A percentile compares a stretch with the other conserved stretches of the same genome.
These are phyloP conservation scores for Drosophila stalkeri DNA, from an alignment of 2,888 invertebrate genomes.

Conservation along the genomic window DNA sequence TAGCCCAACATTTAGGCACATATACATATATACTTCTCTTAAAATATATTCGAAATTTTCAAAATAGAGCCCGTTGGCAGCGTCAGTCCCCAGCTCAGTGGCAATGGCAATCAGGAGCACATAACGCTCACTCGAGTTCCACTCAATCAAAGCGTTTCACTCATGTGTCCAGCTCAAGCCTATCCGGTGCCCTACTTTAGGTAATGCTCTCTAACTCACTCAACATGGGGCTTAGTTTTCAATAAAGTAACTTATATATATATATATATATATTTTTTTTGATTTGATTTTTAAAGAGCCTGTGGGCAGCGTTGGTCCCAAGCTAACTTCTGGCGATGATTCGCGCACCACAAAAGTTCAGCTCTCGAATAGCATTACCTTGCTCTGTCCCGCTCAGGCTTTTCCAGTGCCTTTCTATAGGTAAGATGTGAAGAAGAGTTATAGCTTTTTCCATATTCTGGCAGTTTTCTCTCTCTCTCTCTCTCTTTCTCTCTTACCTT, in stretches of 20 bases:
- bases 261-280: background rate
- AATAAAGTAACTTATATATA: background rate
- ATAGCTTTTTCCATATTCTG: slow-evolving; percentile 25
- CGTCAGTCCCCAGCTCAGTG: slow-evolving; percentile 88
- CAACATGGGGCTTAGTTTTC: slow-evolving; percentile 39
- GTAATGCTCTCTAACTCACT: slow-evolving; percentile 83
- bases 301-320: slow-evolving; percentile 86
- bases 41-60: background rate
- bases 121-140: slow-evolving; percentile 86
- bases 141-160: slow-evolving; percentile 86
- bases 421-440: slow-evolving; percentile 84
- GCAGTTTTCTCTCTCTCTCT: slow-evolving; percentile 50
- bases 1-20: slow-evolving; percentile 67
- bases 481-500: too few relatives aligned
- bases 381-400: slow-evolving; percentile 89
- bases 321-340: slow-evolving; percentile 89
- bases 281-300: slow-evolving; percentile 83
- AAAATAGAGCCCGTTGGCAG: slow-evolving; percentile 86
- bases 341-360: slow-evolving; percentile 86
- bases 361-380: slow-evolving; percentile 86
- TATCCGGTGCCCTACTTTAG: slow-evolving; percentile 89
- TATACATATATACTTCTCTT: background rate
- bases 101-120: slow-evolving; percentile 87
- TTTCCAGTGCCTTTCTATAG: slow-evolving; percentile 90
- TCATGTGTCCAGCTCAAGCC: slow-evolving; percentile 91